Evolutionary conservation across 2,888 invertebrate genomes (phyloP).

Genomic region (Cylindroiulus punctatus): DNA sequence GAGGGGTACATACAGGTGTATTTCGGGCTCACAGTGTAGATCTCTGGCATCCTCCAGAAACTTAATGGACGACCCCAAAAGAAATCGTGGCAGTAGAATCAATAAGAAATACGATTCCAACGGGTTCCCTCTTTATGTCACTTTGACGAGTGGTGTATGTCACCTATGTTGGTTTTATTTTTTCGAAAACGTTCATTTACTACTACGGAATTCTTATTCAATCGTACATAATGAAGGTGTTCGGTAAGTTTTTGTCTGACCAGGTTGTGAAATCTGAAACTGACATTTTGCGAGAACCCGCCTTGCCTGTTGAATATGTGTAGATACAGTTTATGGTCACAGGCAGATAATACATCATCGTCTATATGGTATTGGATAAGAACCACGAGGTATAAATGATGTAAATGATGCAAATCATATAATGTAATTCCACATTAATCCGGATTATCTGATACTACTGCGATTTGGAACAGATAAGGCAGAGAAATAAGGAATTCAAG

Average conservation of each 20-base stretch:
- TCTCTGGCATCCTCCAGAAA: background rate
- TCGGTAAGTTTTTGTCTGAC: background rate
- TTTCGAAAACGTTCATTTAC: background rate
- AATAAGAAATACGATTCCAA: background rate
- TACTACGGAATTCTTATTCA: background rate
- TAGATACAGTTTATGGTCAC: too few species aligned
- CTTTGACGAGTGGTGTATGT: background rate
- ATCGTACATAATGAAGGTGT: background rate
- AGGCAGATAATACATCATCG: too few species aligned
- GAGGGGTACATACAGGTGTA: background rate
- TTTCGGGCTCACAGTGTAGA: background rate
- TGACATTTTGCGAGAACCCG: too few species aligned
- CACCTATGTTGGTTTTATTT: background rate
- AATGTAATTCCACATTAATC: too few species aligned
- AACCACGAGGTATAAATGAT: too few species aligned
- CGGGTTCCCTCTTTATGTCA: background rate
- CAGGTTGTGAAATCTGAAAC: background rate
- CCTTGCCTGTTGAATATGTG: too few species aligned
- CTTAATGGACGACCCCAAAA: background rate
- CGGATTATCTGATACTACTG: too few species aligned
- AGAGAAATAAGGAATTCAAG: too few species aligned
- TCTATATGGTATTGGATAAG: too few species aligned
- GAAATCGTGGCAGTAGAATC: background rate
- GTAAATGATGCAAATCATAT: too few species aligned
- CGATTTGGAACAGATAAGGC: too few species aligned